Base-by-base conservation (phyloP, 2,797 vertebrate species). In the Poecile montanus region DNA sequence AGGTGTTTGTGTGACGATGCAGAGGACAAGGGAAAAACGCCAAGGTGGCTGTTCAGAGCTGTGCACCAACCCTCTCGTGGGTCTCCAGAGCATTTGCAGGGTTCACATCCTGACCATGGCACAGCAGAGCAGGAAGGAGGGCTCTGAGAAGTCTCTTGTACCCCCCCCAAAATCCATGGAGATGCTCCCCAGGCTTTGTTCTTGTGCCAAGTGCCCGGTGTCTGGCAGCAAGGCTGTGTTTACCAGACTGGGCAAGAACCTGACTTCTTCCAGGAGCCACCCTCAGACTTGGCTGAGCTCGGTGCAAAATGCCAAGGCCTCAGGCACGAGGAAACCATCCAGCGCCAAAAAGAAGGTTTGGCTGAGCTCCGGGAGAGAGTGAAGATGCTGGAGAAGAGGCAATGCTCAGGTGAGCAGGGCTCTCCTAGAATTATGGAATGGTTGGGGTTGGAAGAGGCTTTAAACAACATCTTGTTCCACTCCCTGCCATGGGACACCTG, bases 261-360 rank as follows among this genome's bases (percentile, higher is more conserved):
- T 14, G 3, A 4, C n/a, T 70, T 48, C 13, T 87, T 93, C 56
- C 78, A 95, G 94, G 85, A 79, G 14, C 72, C 83, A 16, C 66
- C 51, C 8, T 61, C 89, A 88, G 94, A 95, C 70, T 79, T 98
- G 90, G 96, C 95, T 3, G 77, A 97, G 26, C 95, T 98, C 0
- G 97, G 97, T 4, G 96, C 73, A 12, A 98, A 95, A 48, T 98
- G 98, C 92, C 97, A 60, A 92, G 98, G 98, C 70, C 97, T 95
- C 54, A 96, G 97, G 38, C 98, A 98, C 0, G 96, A 98, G 91
- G 97, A 98, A 25, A 95, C 92, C 0, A 98, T 98, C 68, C 97
- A 77, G 68, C 97, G 91, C 10, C 98, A 98, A 84, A 98, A 91
- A 30, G 97, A 97, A 67, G 98, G 98, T 30, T 72, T 98, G 74